Percentiles rank a stretch among this genome's conserved stretches.
phyloP scores from a whole-genome alignment of 2,888 invertebrate species.

The Alloplasta piceator region DNA sequence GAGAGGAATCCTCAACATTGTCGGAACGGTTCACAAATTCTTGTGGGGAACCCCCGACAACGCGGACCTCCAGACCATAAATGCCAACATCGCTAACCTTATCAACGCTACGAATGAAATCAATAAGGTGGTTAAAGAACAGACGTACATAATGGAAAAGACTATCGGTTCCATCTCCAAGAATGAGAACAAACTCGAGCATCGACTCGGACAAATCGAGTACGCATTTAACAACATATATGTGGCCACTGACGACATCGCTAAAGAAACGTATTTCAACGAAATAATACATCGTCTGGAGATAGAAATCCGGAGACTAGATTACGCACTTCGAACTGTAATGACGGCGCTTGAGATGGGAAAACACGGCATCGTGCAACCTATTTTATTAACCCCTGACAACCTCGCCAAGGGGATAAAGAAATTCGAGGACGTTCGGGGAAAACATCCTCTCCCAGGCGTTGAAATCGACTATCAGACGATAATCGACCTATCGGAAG shows the following conservation, averaged over 20 bases:
- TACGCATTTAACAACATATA: slow-evolving; percentile 1
- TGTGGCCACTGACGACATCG: background rate
- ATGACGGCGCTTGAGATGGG: slow-evolving; percentile 29
- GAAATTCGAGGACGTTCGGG: slow-evolving; percentile 1
- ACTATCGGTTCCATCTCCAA: slow-evolving; percentile 13
- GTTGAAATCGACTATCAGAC: slow-evolving; percentile 4
- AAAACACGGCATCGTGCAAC: slow-evolving; percentile 24
- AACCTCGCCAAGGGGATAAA: background rate
- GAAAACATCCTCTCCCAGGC: slow-evolving; percentile 3
- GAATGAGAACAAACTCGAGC: slow-evolving; percentile 21
- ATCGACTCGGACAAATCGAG: background rate
- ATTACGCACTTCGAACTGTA: slow-evolving; percentile 14
- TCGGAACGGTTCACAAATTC: slow-evolving; percentile 16
- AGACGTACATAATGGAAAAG: slow-evolving; percentile 19
- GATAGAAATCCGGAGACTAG: slow-evolving; percentile 5
- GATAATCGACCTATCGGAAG: slow-evolving; percentile 15
- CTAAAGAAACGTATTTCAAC: background rate
- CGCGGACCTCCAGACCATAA: slow-evolving; percentile 13
- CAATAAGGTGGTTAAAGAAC: slow-evolving; percentile 2
- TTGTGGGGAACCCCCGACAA: slow-evolving; percentile 30
- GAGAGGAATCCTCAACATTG: slow-evolving; percentile 24
- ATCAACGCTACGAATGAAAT: slow-evolving; percentile 20
- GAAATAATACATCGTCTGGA: slow-evolving; percentile 17
- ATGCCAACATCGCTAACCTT: slow-evolving; percentile 11
- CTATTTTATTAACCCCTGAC: slow-evolving; percentile 6